phyloP scores from a whole-genome alignment of 2,797 vertebrate species.

The Oceanodroma leucorhoa region DNA sequence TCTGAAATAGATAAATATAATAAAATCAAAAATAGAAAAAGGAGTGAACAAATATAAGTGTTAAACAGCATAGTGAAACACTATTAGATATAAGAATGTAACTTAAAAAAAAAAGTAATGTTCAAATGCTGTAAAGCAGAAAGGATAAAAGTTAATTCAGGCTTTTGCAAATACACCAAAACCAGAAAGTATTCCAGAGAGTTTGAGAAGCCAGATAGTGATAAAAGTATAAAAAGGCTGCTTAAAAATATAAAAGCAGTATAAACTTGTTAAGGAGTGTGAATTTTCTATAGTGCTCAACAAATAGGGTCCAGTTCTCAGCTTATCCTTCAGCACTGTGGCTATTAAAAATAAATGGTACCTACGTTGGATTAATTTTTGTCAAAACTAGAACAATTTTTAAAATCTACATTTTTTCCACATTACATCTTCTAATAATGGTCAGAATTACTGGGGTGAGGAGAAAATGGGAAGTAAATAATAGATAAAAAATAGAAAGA shows the following conservation, averaged over 20 bases:
- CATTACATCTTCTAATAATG: neutral
- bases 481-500: neutral
- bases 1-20: neutral
- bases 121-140: neutral
- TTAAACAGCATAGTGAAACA: neutral
- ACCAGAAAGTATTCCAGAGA: neutral
- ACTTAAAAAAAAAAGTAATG: neutral
- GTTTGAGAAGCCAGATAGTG: neutral
- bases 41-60: neutral
- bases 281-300: neutral
- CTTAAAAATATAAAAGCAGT: neutral
- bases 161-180: neutral
- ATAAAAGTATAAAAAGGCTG: neutral
- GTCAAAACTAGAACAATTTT: neutral
- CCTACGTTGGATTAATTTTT: neutral
- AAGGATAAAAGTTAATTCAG: neutral
- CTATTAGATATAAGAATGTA: neutral
- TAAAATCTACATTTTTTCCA: neutral
- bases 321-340: neutral
- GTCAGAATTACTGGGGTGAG: neutral
- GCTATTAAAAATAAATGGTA: neutral
- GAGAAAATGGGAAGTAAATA: neutral
- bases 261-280: neutral
- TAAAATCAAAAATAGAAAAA: neutral
- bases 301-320: neutral